Percentiles rank a stretch among this genome's conserved stretches.
phyloP scores from a whole-genome alignment of 1,140 invertebrate species.

The Drosophila jambulina region DNA sequence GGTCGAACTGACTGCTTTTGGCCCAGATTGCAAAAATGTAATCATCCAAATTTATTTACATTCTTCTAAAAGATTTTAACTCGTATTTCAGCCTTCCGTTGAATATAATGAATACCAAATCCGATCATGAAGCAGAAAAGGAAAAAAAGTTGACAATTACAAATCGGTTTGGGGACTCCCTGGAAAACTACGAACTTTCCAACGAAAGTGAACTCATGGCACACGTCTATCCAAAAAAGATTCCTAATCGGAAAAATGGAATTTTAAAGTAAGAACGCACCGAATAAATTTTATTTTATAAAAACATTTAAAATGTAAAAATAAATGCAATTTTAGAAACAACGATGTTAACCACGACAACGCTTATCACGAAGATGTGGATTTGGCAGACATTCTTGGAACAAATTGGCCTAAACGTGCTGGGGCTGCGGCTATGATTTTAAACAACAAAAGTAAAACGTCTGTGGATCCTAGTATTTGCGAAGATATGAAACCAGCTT shows the following conservation, averaged over 20 bases:
- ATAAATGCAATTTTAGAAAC: slow-evolving; percentile 6
- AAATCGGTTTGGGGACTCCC: slow-evolving; percentile 29
- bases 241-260: slow-evolving; percentile 31
- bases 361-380: slow-evolving; percentile 46
- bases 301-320: background rate
- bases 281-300: background rate
- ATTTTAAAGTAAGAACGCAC: slow-evolving; percentile 21
- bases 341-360: slow-evolving; percentile 34
- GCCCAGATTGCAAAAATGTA: background rate
- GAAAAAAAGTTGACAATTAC: slow-evolving; percentile 43
- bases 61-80: background rate
- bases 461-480: background rate
- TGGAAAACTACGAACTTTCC: slow-evolving; percentile 32
- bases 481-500: slow-evolving; percentile 7
- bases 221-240: slow-evolving; percentile 22
- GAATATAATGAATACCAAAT: slow-evolving; percentile 44
- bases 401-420: slow-evolving; percentile 71
- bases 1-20: background rate
- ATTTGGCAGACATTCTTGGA: slow-evolving; percentile 84
- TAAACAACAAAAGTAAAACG: slow-evolving; percentile 46
- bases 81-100: slow-evolving; percentile 6
- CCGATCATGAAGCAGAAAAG: slow-evolving; percentile 35
- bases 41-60: background rate
- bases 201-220: slow-evolving; percentile 19
- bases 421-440: slow-evolving; percentile 53